Evolutionary conservation across 2,797 vertebrate species (phyloP).

Genomic region (Clarias pachynema): DNA sequence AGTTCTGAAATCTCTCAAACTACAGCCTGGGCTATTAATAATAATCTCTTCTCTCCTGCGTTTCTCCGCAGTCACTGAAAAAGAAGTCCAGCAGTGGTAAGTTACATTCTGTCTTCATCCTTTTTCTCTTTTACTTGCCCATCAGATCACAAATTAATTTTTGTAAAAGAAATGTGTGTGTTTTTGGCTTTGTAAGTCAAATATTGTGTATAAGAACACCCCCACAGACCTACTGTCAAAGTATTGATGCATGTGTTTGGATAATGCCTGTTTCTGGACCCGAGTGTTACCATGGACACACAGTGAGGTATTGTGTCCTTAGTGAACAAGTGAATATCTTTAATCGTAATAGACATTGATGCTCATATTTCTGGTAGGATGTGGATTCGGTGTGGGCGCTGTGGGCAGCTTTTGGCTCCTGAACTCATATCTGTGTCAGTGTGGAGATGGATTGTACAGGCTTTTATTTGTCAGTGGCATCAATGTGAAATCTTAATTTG

Average conservation of each 20-base stretch:
- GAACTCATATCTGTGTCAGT: neutral
- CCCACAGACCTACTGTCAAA: neutral
- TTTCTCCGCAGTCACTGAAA: constrained; percentile 57
- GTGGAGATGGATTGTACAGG: neutral
- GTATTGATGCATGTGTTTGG: neutral
- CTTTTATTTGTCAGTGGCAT: constrained; percentile 12
- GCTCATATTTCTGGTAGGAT: neutral
- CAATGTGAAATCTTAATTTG: neutral
- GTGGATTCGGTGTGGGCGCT: neutral
- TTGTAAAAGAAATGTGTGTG: neutral
- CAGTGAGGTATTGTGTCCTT: constrained; percentile 13
- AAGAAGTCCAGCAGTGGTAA: constrained; percentile 61
- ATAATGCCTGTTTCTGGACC: constrained; percentile 19
- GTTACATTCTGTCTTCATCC: constrained; percentile 26
- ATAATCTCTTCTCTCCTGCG: constrained; percentile 26
- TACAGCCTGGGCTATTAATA: neutral
- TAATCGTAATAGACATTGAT: neutral
- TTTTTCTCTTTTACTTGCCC: neutral
- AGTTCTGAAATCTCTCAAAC: neutral
- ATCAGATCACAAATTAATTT: neutral
- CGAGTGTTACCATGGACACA: constrained; percentile 28
- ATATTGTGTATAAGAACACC: constrained; percentile 1
- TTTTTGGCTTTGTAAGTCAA: neutral
- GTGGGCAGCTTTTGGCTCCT: constrained; percentile 6
- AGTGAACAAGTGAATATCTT: neutral